Evolutionary conservation across 1,140 invertebrate genomes (phyloP), one percentile per base, ranked within the genome.

Genomic region (Orussus abietinus): DNA sequence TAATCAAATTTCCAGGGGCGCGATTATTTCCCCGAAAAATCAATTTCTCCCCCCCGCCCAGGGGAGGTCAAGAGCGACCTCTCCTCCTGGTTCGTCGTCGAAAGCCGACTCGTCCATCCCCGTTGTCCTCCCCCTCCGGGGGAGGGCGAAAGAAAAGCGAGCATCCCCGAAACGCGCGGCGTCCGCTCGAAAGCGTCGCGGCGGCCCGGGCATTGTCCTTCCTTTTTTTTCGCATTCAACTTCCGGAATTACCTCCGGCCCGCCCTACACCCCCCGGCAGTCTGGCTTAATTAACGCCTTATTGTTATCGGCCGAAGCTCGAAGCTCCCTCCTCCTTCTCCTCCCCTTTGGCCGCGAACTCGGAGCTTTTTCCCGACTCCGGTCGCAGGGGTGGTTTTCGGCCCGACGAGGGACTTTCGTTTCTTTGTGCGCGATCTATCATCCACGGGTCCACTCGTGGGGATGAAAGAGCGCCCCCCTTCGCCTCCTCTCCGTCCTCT

Each of bases 261-360:
- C 10, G 14, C 9, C 29, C 26, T 26, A 21, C 5, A 15, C n/a
- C 35, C 28, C 28, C 35, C 39, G 28, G 11, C 28, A 30, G 37
- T 17, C 45, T n/a, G n/a, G 32, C 36, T 29, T 48, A 48, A 48
- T 48, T 48, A 48, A 48, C 46, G 46, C 40, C 46, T 48, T 40
- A 48, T 48, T 48, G 46, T 48, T 48, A 48, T 43, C 36, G 44
- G 32, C 15, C 14, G 7, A 11, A 22, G 10, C 18, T 11, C 7
- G 22, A 20, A n/a, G 4, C 5, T 5, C 35, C 3, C 17, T 15
- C n/a, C 20, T n/a, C 19, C 10, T 5, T 17, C 11, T 19, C 33
- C 20, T 22, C 10, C 10, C 35, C 10, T 12, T 4, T 14, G 13
- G 13, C 15, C 28, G 22, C 14, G n/a, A 21, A 30, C 6, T 19